Conservation (phyloP, 2,797 vertebrate species). For the Propithecus perrieri region DNA sequence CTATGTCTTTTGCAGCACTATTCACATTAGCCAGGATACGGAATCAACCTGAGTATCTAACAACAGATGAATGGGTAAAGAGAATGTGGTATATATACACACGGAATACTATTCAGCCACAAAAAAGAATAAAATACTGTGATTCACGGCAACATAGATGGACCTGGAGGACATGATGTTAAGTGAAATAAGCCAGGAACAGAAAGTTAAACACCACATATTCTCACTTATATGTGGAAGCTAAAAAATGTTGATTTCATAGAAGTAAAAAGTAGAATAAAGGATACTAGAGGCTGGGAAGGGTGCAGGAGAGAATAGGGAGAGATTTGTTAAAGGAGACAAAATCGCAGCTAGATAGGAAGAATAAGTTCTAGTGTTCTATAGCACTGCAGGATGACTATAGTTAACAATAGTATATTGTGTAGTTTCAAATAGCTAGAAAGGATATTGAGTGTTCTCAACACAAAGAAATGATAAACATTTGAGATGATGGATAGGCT, state of each 20-base stretch:
- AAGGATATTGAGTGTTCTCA: neutral
- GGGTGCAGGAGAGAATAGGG: neutral
- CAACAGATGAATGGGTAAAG: neutral
- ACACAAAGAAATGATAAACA: neutral
- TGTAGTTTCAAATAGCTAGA: neutral
- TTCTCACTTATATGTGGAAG: neutral
- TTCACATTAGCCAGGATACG: neutral
- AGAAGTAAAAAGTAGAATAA: neutral
- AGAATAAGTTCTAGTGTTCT: neutral
- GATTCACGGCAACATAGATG: neutral
- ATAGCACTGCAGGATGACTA: neutral
- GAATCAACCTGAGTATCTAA: neutral
- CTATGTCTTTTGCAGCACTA: neutral
- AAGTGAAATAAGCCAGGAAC: neutral
- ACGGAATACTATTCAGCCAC: neutral
- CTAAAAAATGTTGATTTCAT: neutral
- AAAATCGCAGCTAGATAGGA: neutral
- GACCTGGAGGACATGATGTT: neutral
- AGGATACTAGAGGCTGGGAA: neutral
- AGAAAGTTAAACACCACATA: neutral
- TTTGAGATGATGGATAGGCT: neutral
- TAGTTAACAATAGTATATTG: neutral
- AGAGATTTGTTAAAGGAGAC: neutral
- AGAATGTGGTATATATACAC: neutral
- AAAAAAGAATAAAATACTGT: neutral